phyloP scores from a whole-genome alignment of 1,140 invertebrate species.

The Pseudomyrmex pallidus region DNA sequence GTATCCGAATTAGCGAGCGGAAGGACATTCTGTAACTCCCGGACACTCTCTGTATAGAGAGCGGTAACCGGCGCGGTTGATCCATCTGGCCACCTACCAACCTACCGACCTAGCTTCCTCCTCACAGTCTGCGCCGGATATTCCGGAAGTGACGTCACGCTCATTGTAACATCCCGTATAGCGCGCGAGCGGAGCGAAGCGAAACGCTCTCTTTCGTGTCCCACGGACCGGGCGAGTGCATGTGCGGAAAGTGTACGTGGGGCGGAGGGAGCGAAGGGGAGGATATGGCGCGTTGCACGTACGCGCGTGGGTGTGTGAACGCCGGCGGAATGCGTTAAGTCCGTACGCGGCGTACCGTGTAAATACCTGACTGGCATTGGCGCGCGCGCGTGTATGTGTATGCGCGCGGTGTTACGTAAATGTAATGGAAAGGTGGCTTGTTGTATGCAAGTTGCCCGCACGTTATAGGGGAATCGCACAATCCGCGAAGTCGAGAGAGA shows the following conservation, averaged over 20 bases:
- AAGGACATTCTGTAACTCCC: not conserved
- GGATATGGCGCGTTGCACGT: conserved; percentile 42
- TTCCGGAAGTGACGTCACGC: conserved; percentile 82
- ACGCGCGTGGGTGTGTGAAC: conserved; percentile 68
- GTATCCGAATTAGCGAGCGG: not conserved
- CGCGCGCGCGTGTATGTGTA: not conserved
- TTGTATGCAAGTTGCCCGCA: not conserved
- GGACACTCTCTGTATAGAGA: conserved; percentile 29
- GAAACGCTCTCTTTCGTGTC: conserved; percentile 69
- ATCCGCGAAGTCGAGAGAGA: not conserved
- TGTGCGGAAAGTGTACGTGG: conserved; percentile 16
- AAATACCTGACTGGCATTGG: conserved; percentile 65
- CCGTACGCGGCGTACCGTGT: conserved; percentile 66
- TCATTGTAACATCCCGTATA: conserved; percentile 80
- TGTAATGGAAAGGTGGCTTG: conserved; percentile 51
- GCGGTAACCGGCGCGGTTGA: conserved; percentile 42
- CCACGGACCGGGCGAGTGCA: conserved; percentile 61
- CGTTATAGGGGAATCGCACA: not conserved
- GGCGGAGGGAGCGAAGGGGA: not conserved
- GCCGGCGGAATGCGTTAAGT: conserved; percentile 54
- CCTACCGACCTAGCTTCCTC: conserved; percentile 80
- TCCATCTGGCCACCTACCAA: conserved; percentile 73
- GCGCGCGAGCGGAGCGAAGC: conserved; percentile 61
- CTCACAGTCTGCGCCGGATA: conserved; percentile 71
- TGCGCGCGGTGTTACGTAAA: conserved; percentile 39